Conservation (phyloP, 2,888 invertebrate genomes). For the Isoperla grammatica region DNA sequence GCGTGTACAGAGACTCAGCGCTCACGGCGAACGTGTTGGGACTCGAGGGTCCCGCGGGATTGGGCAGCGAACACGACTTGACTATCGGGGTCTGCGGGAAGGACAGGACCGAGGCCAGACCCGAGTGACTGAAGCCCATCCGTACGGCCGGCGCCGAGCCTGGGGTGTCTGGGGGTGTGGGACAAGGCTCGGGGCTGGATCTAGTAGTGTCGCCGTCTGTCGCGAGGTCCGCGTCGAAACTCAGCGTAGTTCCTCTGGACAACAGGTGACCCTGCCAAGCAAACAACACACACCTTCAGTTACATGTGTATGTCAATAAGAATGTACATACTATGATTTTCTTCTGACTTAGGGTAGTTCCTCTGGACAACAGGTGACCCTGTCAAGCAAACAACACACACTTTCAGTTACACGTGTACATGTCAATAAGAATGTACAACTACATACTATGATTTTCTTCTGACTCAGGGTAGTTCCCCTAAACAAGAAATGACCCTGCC, state of each 20-base stretch:
- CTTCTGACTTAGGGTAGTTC: conserved; percentile 27
- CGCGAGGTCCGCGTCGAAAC: conserved; percentile 27
- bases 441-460: no score
- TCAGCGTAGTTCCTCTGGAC: conserved; percentile 27
- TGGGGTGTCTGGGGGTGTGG: not conserved
- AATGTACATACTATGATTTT: not conserved
- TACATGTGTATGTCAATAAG: not conserved
- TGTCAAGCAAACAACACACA: conserved; percentile 15
- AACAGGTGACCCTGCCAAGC: conserved; percentile 26
- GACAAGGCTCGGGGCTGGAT: not conserved
- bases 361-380: conserved; percentile 26
- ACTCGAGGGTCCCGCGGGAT: not conserved
- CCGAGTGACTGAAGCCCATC: conserved; percentile 27
- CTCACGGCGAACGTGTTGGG: not conserved
- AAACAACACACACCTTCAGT: not conserved
- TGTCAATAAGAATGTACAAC: not conserved
- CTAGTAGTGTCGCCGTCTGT: conserved; percentile 14
- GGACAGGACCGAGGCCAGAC: conserved; percentile 26
- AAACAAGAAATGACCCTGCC: conserved; percentile 26
- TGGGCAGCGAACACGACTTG: conserved; percentile 22
- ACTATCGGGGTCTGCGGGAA: conserved; percentile 24
- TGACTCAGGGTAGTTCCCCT: conserved; percentile 28
- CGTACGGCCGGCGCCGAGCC: conserved; percentile 8
- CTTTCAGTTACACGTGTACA: no score
- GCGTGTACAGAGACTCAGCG: conserved; percentile 3